Percentiles rank a stretch among this genome's conserved stretches.
These are phyloP conservation scores for Mylabris sibirica DNA, from an alignment of 2,888 invertebrate genomes.

Conservation along the genomic window DNA sequence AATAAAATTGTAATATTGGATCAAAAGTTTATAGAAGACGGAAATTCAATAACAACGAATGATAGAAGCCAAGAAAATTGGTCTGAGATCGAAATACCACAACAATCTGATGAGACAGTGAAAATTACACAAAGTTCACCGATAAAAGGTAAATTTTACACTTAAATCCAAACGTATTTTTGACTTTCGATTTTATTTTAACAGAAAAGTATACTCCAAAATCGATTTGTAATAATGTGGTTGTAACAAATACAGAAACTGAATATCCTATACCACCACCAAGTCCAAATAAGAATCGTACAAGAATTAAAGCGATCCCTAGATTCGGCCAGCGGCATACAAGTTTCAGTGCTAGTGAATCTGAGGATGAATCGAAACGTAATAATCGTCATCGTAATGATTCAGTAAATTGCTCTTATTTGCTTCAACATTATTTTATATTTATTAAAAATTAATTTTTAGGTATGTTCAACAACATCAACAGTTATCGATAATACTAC, in stretches of 20 bases:
- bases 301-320: conserved; percentile 74
- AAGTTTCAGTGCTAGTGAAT: conserved; percentile 70
- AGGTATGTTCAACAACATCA: conserved; percentile 55
- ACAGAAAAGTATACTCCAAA: conserved; percentile 33
- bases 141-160: not conserved
- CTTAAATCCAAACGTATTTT: not conserved
- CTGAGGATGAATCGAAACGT: conserved; percentile 68
- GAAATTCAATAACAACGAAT: not conserved
- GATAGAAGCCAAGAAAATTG: not conserved
- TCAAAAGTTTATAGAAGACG: conserved; percentile 17
- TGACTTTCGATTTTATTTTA: conserved; percentile 18
- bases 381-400: conserved; percentile 57
- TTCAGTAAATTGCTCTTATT: conserved; percentile 49
- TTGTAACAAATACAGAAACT: conserved; percentile 12
- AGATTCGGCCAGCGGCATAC: conserved; percentile 71
- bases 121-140: not conserved
- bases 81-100: not conserved
- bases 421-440: not conserved
- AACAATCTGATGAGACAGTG: not conserved
- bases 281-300: conserved; percentile 69
- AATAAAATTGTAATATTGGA: conserved; percentile 24
- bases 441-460: conserved; percentile 16
- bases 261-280: conserved; percentile 62
- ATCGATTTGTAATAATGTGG: conserved; percentile 20
- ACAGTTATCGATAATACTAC: conserved; percentile 35